These are phyloP conservation scores for Clitarchus hookeri DNA, from an alignment of 2,888 invertebrate genomes.

Conservation along the genomic window DNA sequence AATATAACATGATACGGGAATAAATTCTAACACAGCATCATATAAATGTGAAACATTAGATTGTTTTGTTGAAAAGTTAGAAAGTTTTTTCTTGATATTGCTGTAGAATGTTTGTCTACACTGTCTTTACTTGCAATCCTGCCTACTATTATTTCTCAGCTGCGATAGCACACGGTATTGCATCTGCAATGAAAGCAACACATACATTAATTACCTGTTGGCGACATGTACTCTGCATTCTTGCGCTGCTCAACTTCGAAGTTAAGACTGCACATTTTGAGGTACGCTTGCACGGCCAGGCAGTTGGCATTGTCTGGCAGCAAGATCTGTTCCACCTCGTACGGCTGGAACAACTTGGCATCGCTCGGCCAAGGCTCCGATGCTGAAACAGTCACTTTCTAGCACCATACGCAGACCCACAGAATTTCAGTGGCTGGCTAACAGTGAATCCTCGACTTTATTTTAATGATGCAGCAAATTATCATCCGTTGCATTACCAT, in stretches of 20 bases:
- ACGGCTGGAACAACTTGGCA: slow-evolving; percentile 84
- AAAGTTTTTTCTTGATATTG: too few relatives aligned
- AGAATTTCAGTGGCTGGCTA: background rate
- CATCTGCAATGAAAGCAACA: background rate
- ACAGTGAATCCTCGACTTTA: background rate
- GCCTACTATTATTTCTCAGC: too few relatives aligned
- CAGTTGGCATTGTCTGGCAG: slow-evolving; percentile 94
- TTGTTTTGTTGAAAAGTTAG: too few relatives aligned
- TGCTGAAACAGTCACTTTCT: slow-evolving; percentile 56
- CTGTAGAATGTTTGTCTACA: too few relatives aligned
- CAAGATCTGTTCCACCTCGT: slow-evolving; percentile 91
- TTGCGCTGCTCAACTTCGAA: slow-evolving; percentile 80
- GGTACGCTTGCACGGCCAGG: slow-evolving; percentile 87
- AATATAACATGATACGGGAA: too few relatives aligned
- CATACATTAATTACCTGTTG: slow-evolving; percentile 62
- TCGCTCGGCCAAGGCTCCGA: slow-evolving; percentile 91
- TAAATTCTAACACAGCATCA: too few relatives aligned
- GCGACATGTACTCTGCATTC: slow-evolving; percentile 97
- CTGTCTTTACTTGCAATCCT: too few relatives aligned
- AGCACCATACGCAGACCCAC: slow-evolving; percentile 26
- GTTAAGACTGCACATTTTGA: slow-evolving; percentile 89
- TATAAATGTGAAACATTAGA: too few relatives aligned
- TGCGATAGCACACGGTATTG: too few relatives aligned
- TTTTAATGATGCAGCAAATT: background rate
- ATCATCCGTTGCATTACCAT: too few relatives aligned